A percentile compares a stretch with the other conserved stretches of the same genome.
phyloP scores from a whole-genome alignment of 2,888 invertebrate species.

The Scaptomyza caliginosa region DNA sequence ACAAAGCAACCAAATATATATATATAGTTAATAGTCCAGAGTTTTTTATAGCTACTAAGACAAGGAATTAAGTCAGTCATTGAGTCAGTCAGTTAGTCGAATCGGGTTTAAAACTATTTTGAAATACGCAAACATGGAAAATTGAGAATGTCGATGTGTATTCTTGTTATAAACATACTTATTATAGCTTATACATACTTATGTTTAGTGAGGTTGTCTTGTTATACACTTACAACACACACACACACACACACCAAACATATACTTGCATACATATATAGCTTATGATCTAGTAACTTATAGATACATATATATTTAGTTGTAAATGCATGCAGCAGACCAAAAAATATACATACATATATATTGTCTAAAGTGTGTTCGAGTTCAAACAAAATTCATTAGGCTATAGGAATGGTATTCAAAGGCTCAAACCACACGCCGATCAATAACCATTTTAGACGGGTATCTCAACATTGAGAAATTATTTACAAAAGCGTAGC shows the following conservation, averaged over 20 bases:
- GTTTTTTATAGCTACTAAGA: slow-evolving; percentile 64
- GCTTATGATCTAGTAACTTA: slow-evolving; percentile 37
- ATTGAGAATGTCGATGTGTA: slow-evolving; percentile 64
- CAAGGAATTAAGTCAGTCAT: slow-evolving; percentile 67
- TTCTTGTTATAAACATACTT: slow-evolving; percentile 69
- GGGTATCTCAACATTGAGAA: slow-evolving; percentile 35
- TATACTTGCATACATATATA: slow-evolving; percentile 39
- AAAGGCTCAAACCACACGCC: slow-evolving; percentile 30
- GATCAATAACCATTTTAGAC: slow-evolving; percentile 15
- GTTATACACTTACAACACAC: slow-evolving; percentile 58
- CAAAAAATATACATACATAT: slow-evolving; percentile 38
- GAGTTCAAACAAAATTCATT: slow-evolving; percentile 31
- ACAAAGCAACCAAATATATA: slow-evolving; percentile 18
- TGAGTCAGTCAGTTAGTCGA: slow-evolving; percentile 50
- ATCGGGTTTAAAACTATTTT: slow-evolving; percentile 75
- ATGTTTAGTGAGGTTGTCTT: slow-evolving; percentile 78
- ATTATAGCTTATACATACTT: slow-evolving; percentile 57
- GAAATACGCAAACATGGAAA: slow-evolving; percentile 41
- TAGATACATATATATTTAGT: slow-evolving; percentile 26
- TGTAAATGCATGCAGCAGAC: slow-evolving; percentile 54
- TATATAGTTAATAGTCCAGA: slow-evolving; percentile 53
- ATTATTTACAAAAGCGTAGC: slow-evolving; percentile 50
- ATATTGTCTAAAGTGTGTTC: slow-evolving; percentile 55
- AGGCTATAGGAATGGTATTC: slow-evolving; percentile 41
- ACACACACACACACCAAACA: slow-evolving; percentile 22